Conservation (phyloP, 2,113 vertebrate genomes). For the Shinisaurus crocodilurus region DNA sequence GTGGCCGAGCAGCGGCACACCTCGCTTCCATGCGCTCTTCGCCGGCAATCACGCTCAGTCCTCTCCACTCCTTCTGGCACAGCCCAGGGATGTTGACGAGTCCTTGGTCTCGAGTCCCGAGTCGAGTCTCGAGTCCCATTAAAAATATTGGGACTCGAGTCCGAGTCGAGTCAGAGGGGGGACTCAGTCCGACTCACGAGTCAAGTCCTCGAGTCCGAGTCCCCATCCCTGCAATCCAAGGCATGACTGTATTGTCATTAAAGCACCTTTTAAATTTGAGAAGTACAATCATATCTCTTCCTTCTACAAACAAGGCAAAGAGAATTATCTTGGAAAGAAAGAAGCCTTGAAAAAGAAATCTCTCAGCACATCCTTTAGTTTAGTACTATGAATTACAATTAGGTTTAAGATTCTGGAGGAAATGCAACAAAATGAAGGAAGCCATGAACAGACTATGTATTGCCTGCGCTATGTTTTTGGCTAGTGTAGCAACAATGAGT, state of each 20-base stretch:
- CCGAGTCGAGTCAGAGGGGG: no score
- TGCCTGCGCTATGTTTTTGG: neutral
- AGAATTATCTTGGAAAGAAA: conserved; percentile 35
- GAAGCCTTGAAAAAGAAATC: conserved; percentile 14
- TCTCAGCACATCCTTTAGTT: conserved; percentile 49
- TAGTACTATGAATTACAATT: conserved; percentile 50
- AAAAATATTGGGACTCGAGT: no score
- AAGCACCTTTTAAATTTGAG: conserved; percentile 2
- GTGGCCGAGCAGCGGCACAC: no score
- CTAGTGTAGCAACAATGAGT: neutral
- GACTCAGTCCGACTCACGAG: no score
- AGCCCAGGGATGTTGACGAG: no score
- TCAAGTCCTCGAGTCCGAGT: no score
- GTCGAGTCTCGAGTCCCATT: no score
- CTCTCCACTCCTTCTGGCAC: no score
- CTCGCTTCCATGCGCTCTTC: no score
- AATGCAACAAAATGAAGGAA: neutral
- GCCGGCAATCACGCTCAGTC: no score
- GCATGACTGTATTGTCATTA: conserved; percentile 4
- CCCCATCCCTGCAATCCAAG: no score
- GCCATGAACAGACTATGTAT: neutral
- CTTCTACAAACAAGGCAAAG: conserved; percentile 44
- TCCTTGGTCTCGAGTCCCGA: no score
- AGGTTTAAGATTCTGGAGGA: neutral
- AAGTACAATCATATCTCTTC: conserved; percentile 25